Percentiles rank a stretch among this genome's conserved stretches.
Evolutionary conservation across 2,113 vertebrate genomes (phyloP).

Genomic region (Cynoglossus semilaevis): DNA sequence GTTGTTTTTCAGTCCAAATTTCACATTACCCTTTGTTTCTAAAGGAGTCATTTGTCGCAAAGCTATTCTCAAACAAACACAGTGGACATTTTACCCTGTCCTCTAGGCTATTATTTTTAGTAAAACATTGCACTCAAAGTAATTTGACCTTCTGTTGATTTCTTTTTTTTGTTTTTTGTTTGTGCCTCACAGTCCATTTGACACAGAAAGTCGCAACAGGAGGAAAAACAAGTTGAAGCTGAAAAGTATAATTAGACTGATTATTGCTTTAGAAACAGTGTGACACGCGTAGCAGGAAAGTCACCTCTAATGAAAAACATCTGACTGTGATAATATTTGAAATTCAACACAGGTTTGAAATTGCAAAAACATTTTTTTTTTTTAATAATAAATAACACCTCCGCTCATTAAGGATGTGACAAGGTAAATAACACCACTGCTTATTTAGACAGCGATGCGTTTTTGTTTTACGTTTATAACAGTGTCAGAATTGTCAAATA

Average conservation of each 20-base stretch:
- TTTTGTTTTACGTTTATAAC: no score
- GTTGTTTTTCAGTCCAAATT: no score
- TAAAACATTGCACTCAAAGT: conserved; percentile 6
- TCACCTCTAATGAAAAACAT: conserved; percentile 27
- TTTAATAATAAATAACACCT: no score
- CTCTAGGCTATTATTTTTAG: neutral
- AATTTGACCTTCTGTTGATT: conserved; percentile 21
- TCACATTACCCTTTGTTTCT: no score
- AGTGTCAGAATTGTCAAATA: no score
- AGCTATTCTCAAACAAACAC: neutral
- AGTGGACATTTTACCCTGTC: neutral
- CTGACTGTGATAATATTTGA: conserved; percentile 6
- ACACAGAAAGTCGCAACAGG: conserved; percentile 23
- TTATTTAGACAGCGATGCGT: no score
- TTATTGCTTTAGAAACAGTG: conserved; percentile 29
- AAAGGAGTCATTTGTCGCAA: no score
- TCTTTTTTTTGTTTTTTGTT: conserved; percentile 38
- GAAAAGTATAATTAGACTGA: conserved; percentile 45
- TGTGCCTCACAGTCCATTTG: conserved; percentile 30
- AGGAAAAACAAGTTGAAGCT: conserved; percentile 7
- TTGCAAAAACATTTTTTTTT: no score
- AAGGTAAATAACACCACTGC: no score
- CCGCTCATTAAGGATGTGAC: no score
- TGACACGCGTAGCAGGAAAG: conserved; percentile 20
- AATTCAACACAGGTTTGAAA: no score